Evolutionary conservation across 2,797 vertebrate genomes (phyloP).

Genomic region (Malurus splendens): DNA sequence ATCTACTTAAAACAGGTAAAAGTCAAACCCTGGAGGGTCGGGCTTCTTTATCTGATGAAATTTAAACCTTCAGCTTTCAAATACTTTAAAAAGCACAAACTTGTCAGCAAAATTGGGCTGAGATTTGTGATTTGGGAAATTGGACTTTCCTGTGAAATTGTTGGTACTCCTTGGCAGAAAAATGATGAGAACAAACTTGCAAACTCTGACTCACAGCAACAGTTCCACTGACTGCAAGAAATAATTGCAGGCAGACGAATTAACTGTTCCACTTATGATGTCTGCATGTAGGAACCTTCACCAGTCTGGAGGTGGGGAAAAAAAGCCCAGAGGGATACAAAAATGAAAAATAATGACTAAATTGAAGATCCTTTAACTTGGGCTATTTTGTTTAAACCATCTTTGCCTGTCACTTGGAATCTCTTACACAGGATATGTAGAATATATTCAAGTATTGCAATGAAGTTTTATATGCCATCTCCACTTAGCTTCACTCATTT

Average conservation of each 20-base stretch:
- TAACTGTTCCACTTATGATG: not conserved
- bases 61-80: not conserved
- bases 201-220: not conserved
- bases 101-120: not conserved
- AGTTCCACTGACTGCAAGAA: not conserved
- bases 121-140: not conserved
- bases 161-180: not conserved
- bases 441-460: not conserved
- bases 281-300: not conserved
- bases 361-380: not conserved
- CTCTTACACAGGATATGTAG: not conserved
- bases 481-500: not conserved
- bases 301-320: not conserved
- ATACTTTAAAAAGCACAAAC: not conserved
- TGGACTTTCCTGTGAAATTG: not conserved
- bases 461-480: not conserved
- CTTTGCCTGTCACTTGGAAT: not conserved
- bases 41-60: not conserved
- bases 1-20: not conserved
- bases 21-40: not conserved
- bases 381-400: not conserved
- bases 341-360: constrained; percentile 32
- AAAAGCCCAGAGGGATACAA: not conserved
- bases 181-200: not conserved
- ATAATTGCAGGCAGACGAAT: not conserved